These are phyloP conservation scores for Hypomesus transpacificus DNA, from an alignment of 2,113 vertebrate genomes.

Conservation along the genomic window DNA sequence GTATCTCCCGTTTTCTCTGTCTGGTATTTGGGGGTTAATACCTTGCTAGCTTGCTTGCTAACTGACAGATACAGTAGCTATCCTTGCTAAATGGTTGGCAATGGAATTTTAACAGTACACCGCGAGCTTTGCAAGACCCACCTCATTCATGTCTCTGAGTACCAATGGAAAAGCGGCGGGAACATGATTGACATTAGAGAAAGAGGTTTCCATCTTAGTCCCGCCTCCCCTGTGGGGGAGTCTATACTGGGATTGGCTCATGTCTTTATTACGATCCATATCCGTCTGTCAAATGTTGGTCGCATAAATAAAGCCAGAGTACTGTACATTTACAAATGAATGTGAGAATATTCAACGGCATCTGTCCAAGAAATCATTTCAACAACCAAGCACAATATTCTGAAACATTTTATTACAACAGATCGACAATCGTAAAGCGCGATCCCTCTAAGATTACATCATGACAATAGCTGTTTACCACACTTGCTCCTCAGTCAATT, in stretches of 20 bases:
- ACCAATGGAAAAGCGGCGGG: slow-evolving; percentile 27
- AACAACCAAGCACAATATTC: slow-evolving; percentile 39
- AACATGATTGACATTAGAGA: slow-evolving; percentile 44
- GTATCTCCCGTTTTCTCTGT: neutral
- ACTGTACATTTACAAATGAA: neutral
- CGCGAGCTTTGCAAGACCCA: slow-evolving; percentile 50
- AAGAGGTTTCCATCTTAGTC: slow-evolving; percentile 21
- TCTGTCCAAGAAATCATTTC: too few species aligned
- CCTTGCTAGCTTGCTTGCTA: neutral
- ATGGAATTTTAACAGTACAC: slow-evolving; percentile 73
- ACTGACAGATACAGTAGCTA: slow-evolving; percentile 55
- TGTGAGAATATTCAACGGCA: too few species aligned
- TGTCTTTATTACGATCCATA: slow-evolving; percentile 31
- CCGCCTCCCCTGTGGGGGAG: slow-evolving; percentile 38
- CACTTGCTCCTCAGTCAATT: slow-evolving; percentile 38
- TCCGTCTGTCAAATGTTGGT: slow-evolving; percentile 32
- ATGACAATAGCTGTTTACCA: slow-evolving; percentile 55
- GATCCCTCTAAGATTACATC: slow-evolving; percentile 55
- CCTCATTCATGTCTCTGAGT: slow-evolving; percentile 36
- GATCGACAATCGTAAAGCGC: slow-evolving; percentile 62
- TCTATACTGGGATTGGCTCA: slow-evolving; percentile 42
- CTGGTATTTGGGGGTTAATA: neutral
- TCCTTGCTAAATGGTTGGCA: slow-evolving; percentile 71
- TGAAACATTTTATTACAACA: slow-evolving; percentile 72
- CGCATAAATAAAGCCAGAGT: neutral